These are phyloP conservation scores for Jaculus jaculus DNA, from an alignment of 2,113 vertebrate species.

Conservation along the genomic window DNA sequence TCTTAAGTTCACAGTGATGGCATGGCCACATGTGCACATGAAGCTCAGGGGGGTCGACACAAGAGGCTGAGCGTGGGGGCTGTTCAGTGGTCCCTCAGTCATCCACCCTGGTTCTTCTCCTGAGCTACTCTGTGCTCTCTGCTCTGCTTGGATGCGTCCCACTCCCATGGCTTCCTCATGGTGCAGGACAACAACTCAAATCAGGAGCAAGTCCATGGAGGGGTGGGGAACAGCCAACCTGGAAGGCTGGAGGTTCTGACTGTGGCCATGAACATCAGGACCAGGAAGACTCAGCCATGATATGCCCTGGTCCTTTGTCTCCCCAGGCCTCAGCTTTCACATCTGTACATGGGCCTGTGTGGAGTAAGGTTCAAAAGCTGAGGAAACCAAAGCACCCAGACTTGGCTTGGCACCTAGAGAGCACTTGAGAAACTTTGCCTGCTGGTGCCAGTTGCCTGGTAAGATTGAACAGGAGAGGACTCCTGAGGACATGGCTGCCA, in stretches of 20 bases:
- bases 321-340: not conserved
- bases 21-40: too few relatives aligned
- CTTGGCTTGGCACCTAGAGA: too few relatives aligned
- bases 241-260: not conserved
- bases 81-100: too few relatives aligned
- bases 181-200: too few relatives aligned
- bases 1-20: too few relatives aligned
- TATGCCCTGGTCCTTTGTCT: too few relatives aligned
- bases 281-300: not conserved
- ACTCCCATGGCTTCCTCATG: too few relatives aligned
- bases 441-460: fast-evolving
- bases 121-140: too few relatives aligned
- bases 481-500: not conserved
- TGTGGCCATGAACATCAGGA: fast-evolving
- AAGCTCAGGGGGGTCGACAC: not conserved
- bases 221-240: too few relatives aligned
- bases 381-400: not conserved
- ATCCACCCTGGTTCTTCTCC: too few relatives aligned
- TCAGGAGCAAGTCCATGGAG: not conserved
- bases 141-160: too few relatives aligned
- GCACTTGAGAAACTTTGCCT: too few relatives aligned
- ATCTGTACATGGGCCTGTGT: not conserved
- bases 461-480: fast-evolving
- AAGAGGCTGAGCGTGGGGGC: not conserved
- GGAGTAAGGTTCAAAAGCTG: not conserved